Base-by-base conservation (phyloP, 2,113 vertebrate species). In the Galbula dea region DNA sequence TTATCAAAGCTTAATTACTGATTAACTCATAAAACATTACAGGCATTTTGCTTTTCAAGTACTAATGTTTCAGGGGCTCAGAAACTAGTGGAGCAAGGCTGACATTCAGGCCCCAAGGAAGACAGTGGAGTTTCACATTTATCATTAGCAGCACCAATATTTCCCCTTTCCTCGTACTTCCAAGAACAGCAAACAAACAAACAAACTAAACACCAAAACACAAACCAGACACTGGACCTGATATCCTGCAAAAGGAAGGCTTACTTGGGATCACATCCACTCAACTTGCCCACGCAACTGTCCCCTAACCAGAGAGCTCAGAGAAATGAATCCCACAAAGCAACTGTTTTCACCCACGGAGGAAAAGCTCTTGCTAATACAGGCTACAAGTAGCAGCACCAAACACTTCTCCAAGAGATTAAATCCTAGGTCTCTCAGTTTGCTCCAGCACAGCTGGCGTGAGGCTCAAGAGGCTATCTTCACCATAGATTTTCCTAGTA, bases 271-370 rank as follows among this genome's bases (percentile, higher is more conserved):
- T 37, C 37, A 81, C 41, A 65, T 34, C 36, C 36, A 41, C 20
- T 62, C 49, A 72, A 43, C 54, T 49, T 73, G 41, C 18, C 29
- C 30, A 15, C 65, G 61, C 21, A 91, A 63, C 16, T 82, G 51
- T 45, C 46, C 29, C 43, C 55, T 69, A 79, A 46, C 4, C 26
- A 43, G 81, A 24, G 48, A n/a, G n/a, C n/a, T 72, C 16, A 43
- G 49, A 75, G 45, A 55, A 65, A 15, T 21, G 19, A 83, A 81
- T 86, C 30, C 12, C 43, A 77, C 5, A 13, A 14, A 51, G 32
- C 48, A 6, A 15, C 15, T 22, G 61, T 61, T 12, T 48, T 45
- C 0, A 0, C 19, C 8, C 21, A 32, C 26, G 15, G 4, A 76
- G 2, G 21, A 90, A 69, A 77, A 59, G 15, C 4, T n/a, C 7